phyloP scores from a whole-genome alignment of 2,888 invertebrate species.

The Pasiphila rectangulata region DNA sequence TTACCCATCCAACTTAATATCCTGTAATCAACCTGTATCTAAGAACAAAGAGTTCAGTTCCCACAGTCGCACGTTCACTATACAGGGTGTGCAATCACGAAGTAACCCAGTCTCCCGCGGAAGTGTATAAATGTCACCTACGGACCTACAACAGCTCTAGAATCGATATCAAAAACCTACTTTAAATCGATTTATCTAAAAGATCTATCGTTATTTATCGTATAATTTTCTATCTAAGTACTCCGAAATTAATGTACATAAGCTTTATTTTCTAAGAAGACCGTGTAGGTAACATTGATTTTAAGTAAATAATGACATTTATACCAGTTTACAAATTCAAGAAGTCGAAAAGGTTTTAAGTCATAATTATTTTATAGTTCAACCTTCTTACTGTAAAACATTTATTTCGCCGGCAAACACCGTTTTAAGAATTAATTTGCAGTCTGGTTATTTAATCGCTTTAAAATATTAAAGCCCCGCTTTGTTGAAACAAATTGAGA shows the following conservation, averaged over 20 bases:
- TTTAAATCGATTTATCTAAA: conserved; percentile 39
- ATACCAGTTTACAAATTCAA: neutral
- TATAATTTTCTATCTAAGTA: too few relatives aligned
- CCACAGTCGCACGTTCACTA: conserved; percentile 66
- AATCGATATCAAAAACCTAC: conserved; percentile 53
- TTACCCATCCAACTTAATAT: neutral
- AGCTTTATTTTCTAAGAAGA: too few relatives aligned
- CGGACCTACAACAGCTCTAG: conserved; percentile 61
- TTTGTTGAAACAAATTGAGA: conserved; percentile 39
- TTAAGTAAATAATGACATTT: too few relatives aligned
- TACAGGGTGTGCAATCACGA: conserved; percentile 75
- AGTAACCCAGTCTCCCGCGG: conserved; percentile 71
- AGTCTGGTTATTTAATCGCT: conserved; percentile 52
- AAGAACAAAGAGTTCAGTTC: conserved; percentile 64
- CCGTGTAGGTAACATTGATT: too few relatives aligned
- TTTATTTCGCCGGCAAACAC: conserved; percentile 16
- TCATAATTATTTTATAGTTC: conserved; percentile 3
- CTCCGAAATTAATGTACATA: too few relatives aligned
- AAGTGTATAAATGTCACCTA: conserved; percentile 77
- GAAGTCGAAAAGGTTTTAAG: neutral
- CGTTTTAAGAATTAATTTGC: conserved; percentile 34
- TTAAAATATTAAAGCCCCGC: conserved; percentile 49
- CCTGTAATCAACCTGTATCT: conserved; percentile 48
- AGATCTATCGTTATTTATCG: too few relatives aligned
- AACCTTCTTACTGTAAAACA: neutral